Base-by-base conservation (phyloP, 2,113 vertebrate genomes). In the Dryoscopus gambensis region DNA sequence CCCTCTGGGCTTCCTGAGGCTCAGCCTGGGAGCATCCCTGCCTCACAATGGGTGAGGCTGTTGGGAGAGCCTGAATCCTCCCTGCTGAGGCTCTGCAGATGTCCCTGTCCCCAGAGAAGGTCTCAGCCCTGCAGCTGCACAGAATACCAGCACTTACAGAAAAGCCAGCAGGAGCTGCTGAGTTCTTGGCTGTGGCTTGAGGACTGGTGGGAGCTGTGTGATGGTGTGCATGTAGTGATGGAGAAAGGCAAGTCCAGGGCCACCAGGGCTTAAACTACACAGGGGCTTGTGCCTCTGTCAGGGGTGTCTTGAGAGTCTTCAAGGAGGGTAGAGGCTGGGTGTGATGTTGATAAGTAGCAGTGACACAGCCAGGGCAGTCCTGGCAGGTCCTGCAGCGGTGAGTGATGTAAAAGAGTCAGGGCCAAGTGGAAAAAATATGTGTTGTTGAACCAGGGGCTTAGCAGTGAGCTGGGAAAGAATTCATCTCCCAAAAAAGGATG, bases 391-490 rank as follows among this genome's bases (percentile, higher is more conserved):
- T 24, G 17, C 47, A 56, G 76, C 1, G 1, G 44, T 86, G 86
- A 96, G 42, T 80, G 91, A 86, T 80, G 64, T 67, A 11, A 24
- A 84, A 71, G 60, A 95, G 52, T 68, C 64, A 20, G 33, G 55
- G 64, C 90, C 83, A 90, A 96, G 83, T 92, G 91, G 93, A 84
- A 89, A 92, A 92, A 80, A 70, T 30, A 49, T 1, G 0, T 85
- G 46, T 77, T 86, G 68, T 77, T 93, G 83, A 90, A 88, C 12
- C 15, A 25, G 59, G 39, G 89, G 68, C 86, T 95, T 93, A 95
- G 85, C 79, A 85, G 50, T 59, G 83, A 96, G 59, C 88, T 74
- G 64, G 63, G 86, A 86, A 88, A 79, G 85, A 88, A 79, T 92
- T 95, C 37, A 17, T 74, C 67, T 93, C 68, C 88, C 71, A 77